These are phyloP conservation scores for Sus cebifrons DNA, from an alignment of 2,797 vertebrate genomes.

Conservation along the genomic window DNA sequence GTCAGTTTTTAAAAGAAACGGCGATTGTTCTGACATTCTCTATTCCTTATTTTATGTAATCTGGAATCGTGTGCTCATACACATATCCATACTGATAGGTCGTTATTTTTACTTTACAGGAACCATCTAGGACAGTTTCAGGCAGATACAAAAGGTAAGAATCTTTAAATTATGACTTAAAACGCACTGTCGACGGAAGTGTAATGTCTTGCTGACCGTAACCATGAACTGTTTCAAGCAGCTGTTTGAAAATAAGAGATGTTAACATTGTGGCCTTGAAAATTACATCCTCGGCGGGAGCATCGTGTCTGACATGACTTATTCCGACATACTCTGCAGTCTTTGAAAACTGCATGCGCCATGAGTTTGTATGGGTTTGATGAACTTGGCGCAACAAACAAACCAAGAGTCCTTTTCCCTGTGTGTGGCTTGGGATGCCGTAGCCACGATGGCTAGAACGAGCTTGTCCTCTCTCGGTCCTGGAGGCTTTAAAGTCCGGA, in stretches of 20 bases:
- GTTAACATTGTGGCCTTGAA: slow-evolving; percentile 19
- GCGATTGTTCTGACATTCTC: background rate
- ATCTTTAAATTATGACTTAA: slow-evolving; percentile 3
- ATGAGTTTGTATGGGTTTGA: slow-evolving; percentile 8
- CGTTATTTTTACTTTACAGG: slow-evolving; percentile 91
- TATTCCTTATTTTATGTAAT: background rate
- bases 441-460: background rate
- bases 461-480: background rate
- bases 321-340: background rate
- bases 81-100: slow-evolving; percentile 65
- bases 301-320: background rate
- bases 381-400: slow-evolving; percentile 66
- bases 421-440: background rate
- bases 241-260: slow-evolving; percentile 31
- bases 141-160: slow-evolving; percentile 96
- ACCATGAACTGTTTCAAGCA: slow-evolving; percentile 5
- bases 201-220: slow-evolving; percentile 7
- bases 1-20: background rate
- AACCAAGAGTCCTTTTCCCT: background rate
- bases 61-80: background rate
- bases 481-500: background rate
- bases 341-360: background rate
- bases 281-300: background rate
- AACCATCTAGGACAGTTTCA: slow-evolving; percentile 93
- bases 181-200: background rate